Evolutionary conservation across 2,888 invertebrate species (phyloP), one percentile per base, ranked within the genome.

Genomic region (Chymomyza caudatula): DNA sequence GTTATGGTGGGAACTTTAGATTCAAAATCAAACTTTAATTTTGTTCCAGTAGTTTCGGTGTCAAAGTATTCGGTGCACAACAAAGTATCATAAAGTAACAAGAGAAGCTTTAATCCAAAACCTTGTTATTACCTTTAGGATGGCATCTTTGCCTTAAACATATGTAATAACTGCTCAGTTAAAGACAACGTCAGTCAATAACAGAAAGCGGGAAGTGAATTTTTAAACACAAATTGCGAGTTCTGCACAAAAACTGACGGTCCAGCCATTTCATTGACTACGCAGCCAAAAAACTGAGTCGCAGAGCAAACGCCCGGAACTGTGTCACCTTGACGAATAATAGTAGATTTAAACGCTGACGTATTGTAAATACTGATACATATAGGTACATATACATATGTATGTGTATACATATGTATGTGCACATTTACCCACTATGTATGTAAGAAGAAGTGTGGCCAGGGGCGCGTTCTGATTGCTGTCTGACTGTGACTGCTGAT

Each of bases 151-250:
- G 29, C 2, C 29, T n/a, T n/a, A n/a, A n/a, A n/a, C n/a, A n/a
- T n/a, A 37, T 37, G 29, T 37, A 37, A 11, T 47, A 47, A 4
- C 20, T 22, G 51, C 51, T 20, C 19, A 51, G 20, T 17, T 20
- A 20, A 47, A 20, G 20, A 20, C 17, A 51, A 51, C 49, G 64
- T 72, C 63, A 69, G 17, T 61, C 64, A 81, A 84, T 59, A 67
- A 60, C 78, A 77, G 78, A 78, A 83, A 80, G 63, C 70, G 68
- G 69, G 60, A 77, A 83, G 73, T 75, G 66, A 79, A 83, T 80
- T 42, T 57, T 52, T 19, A 62, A 57, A 19, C 22, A 61, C 55
- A 23, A 23, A 22, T 44, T 44, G 22, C 57, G 20, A 22, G 17
- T 57, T 42, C 19, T 20, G 47, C 20, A 47, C 20, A 11, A 58